phyloP scores from a whole-genome alignment of 2,797 vertebrate genomes.

The Mormyrops boulengeri region DNA sequence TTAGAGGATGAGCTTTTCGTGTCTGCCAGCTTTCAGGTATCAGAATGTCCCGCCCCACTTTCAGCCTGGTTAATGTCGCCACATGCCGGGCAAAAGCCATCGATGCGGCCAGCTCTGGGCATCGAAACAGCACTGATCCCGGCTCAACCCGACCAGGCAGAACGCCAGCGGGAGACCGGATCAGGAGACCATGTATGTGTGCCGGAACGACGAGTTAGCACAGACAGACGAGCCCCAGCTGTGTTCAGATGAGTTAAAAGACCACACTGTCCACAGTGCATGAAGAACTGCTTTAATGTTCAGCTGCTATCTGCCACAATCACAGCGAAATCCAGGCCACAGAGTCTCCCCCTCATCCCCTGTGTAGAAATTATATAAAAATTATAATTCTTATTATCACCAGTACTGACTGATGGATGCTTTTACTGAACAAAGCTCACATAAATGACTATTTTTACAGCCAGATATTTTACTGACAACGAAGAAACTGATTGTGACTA shows the following conservation, averaged over 20 bases:
- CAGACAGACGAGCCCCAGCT: neutral
- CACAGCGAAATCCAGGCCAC: neutral
- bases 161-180: neutral
- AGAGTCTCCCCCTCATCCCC: neutral
- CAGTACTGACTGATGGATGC: neutral
- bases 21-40: neutral
- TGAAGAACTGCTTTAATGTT: neutral
- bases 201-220: neutral
- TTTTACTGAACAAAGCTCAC: neutral
- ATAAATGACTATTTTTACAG: neutral
- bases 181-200: neutral
- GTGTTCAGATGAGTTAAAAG: neutral
- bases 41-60: neutral
- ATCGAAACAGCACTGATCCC: neutral
- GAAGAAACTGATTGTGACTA: neutral
- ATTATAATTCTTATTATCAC: neutral
- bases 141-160: neutral
- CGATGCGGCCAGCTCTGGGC: neutral
- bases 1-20: neutral
- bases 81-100: neutral
- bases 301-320: neutral
- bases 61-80: neutral
- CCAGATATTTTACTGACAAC: neutral
- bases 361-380: neutral
- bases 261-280: neutral